These are phyloP conservation scores for Orestias chungarensis DNA, from an alignment of 2,797 vertebrate genomes.

Conservation along the genomic window DNA sequence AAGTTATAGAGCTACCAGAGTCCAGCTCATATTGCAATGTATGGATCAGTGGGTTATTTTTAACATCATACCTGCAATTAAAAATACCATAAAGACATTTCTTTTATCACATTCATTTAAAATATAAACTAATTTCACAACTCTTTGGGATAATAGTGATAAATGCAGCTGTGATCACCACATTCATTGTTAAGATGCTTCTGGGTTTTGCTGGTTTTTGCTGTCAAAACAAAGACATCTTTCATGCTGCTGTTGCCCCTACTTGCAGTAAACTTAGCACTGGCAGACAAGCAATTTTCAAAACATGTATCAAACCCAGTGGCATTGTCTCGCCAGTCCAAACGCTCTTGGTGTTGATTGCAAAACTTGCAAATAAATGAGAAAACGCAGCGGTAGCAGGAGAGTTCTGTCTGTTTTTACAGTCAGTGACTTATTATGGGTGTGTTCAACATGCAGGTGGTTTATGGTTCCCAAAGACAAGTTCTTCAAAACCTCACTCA, in stretches of 20 bases:
- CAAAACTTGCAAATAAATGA: not conserved
- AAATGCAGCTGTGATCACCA: slow-evolving; percentile 5
- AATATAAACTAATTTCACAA: not conserved
- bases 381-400: not conserved
- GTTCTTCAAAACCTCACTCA: not conserved
- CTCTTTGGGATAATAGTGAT: not conserved
- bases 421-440: not conserved
- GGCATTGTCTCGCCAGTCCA: not conserved
- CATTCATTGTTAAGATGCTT: slow-evolving; percentile 9
- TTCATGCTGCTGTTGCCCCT: slow-evolving; percentile 12
- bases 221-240: slow-evolving; percentile 34
- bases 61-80: not conserved
- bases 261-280: slow-evolving; percentile 13
- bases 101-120: not conserved
- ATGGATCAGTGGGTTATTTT: not conserved
- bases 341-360: not conserved
- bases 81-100: not conserved
- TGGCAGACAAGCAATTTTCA: slow-evolving; percentile 19
- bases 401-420: not conserved
- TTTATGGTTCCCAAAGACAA: not conserved
- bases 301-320: slow-evolving; percentile 1
- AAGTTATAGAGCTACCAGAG: not conserved
- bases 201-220: slow-evolving; percentile 12
- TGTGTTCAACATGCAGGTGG: not conserved
- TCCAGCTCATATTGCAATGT: no score